Evolutionary conservation across 2,113 vertebrate genomes (phyloP).

Genomic region (Motacilla tschutschensis): DNA sequence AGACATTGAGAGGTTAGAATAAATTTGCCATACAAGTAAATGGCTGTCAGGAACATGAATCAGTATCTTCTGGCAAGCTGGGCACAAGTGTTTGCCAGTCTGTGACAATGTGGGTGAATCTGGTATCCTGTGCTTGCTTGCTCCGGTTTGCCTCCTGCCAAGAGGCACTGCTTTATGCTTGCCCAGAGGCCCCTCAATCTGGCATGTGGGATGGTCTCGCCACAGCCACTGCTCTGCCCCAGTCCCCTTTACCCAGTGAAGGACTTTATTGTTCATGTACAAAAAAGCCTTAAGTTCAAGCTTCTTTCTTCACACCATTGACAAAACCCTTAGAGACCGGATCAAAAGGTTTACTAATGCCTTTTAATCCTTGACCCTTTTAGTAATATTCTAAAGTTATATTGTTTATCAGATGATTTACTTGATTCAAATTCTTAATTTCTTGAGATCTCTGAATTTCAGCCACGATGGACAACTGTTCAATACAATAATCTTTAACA

Average conservation of each 20-base stretch:
- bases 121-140: background rate
- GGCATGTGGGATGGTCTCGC: background rate
- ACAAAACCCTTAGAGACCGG: background rate
- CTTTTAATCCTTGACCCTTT: background rate
- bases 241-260: background rate
- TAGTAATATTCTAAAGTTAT: background rate
- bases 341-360: background rate
- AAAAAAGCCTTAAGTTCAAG: background rate
- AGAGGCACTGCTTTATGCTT: background rate
- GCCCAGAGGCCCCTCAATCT: background rate
- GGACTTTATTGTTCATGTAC: background rate
- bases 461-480: background rate
- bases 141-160: background rate
- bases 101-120: background rate
- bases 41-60: conserved; percentile 27
- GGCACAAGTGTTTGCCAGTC: background rate
- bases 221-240: background rate
- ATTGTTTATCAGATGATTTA: background rate
- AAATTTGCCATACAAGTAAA: background rate
- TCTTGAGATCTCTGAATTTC: background rate
- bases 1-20: conserved; percentile 17
- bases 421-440: background rate
- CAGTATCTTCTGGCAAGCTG: conserved; percentile 25
- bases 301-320: background rate
- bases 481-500: background rate